phyloP scores from a whole-genome alignment of 2,888 invertebrate species.

The Toxonevra muliebris region DNA sequence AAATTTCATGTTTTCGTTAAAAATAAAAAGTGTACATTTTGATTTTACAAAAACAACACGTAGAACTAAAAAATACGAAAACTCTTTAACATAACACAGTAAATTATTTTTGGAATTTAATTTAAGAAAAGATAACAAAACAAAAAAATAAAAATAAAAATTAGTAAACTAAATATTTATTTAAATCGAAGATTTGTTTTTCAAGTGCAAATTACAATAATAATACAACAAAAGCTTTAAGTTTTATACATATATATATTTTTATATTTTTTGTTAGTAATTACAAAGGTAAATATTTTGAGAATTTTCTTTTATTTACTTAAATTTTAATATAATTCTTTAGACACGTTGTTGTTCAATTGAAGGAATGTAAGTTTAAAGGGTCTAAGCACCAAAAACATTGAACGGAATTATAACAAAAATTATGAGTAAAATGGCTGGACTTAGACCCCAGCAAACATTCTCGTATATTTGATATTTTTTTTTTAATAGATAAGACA shows the following conservation, averaged over 20 bases:
- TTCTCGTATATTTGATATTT: too few species aligned
- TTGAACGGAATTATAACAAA: too few species aligned
- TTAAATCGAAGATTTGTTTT: background rate
- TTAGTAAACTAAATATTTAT: background rate
- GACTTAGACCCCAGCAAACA: too few species aligned
- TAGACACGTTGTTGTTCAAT: too few species aligned
- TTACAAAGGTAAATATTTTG: background rate
- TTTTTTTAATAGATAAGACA: too few species aligned
- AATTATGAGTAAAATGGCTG: too few species aligned
- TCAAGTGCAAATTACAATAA: background rate
- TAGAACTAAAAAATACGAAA: constrained; percentile 44
- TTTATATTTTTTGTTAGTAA: too few species aligned
- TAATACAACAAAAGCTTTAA: background rate
- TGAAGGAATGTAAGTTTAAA: too few species aligned
- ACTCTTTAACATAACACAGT: constrained; percentile 27
- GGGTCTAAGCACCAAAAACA: too few species aligned
- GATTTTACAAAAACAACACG: constrained; percentile 41
- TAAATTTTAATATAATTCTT: too few species aligned
- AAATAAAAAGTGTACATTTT: constrained; percentile 37
- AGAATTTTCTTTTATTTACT: background rate
- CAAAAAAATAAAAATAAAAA: background rate
- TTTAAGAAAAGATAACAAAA: too few species aligned
- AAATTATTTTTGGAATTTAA: constrained; percentile 10
- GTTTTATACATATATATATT: background rate
- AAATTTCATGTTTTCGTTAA: constrained; percentile 46